Base-by-base conservation (phyloP, 1,140 invertebrate species). In the Gonatopus flavifemur region DNA sequence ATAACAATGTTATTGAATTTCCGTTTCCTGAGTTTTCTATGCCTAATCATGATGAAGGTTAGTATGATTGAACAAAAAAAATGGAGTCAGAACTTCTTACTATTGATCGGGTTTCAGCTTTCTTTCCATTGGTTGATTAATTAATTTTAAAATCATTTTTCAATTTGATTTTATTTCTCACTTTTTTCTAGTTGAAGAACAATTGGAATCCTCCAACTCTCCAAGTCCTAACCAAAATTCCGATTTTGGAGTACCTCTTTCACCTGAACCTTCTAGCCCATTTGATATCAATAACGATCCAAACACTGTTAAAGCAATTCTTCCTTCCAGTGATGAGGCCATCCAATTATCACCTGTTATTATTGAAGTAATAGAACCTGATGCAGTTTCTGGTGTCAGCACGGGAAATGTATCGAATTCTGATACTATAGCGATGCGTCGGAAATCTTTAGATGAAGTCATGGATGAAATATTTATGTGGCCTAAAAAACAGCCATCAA, bases 401-500 rank as follows among this genome's bases (percentile, higher is more conserved):
- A 12, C 24, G n/a, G 15, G 22, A 22, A 47, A 47, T 22, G 35
- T 37, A 21, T 36, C 20, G 21, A 18, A 15, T 25, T 25, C 28
- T 12, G 19, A 24, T 19, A 36, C 3, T 18, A 25, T 46, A 25
- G 31, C 35, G 31, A 40, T 40, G 22, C 46, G 35, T 46, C 30
- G 35, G 36, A 46, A 46, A 21, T 20, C 32, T 36, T 12, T 46
- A 22, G 44, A n/a, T n/a, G n/a, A n/a, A n/a, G n/a, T n/a, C n/a
- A n/a, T n/a, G n/a, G n/a, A n/a, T n/a, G n/a, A n/a, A 43, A 30
- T 20, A 40, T 25, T 25, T 47, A 31, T 49, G 22, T 57, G 51
- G 55, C 52, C 45, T 45, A 36, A 54, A 42, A 49, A 54, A 20
- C 49, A 54, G 33, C 18, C 18, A 21, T 6, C 35, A 24, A 37